phyloP scores from a whole-genome alignment of 2,888 invertebrate species.

The Eilema caniola region DNA sequence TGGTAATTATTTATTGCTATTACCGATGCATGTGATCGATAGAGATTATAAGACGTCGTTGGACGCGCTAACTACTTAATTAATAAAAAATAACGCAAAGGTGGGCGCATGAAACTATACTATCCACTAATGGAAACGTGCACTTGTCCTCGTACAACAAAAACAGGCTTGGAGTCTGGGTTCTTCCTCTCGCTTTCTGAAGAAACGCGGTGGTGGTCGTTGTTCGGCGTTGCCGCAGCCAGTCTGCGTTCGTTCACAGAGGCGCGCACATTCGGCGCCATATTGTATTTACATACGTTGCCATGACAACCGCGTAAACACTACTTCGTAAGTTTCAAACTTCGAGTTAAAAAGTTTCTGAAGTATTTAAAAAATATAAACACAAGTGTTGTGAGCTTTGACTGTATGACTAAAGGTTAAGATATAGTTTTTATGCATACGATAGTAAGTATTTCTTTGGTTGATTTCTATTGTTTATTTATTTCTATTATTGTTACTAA shows the following conservation, averaged over 20 bases:
- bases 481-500: background rate
- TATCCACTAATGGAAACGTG: constrained; percentile 63
- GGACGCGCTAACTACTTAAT: constrained; percentile 35
- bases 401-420: constrained; percentile 37
- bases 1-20: background rate
- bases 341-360: constrained; percentile 33
- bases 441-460: constrained; percentile 43
- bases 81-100: constrained; percentile 15
- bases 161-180: constrained; percentile 78
- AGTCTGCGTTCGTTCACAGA: constrained; percentile 78
- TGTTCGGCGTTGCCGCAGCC: constrained; percentile 67
- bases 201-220: constrained; percentile 75
- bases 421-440: constrained; percentile 39
- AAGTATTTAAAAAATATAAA: constrained; percentile 9
- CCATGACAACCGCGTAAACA: constrained; percentile 84
- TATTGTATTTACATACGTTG: constrained; percentile 75
- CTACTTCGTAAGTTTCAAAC: constrained; percentile 27
- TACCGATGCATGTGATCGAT: background rate
- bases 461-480: constrained; percentile 7
- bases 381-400: constrained; percentile 42
- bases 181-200: constrained; percentile 82
- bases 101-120: constrained; percentile 56
- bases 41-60: constrained; percentile 27
- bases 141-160: constrained; percentile 79
- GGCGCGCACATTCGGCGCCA: constrained; percentile 80